Conservation (phyloP, 2,888 invertebrate genomes). For the Caenorhabditis panamensis region DNA sequence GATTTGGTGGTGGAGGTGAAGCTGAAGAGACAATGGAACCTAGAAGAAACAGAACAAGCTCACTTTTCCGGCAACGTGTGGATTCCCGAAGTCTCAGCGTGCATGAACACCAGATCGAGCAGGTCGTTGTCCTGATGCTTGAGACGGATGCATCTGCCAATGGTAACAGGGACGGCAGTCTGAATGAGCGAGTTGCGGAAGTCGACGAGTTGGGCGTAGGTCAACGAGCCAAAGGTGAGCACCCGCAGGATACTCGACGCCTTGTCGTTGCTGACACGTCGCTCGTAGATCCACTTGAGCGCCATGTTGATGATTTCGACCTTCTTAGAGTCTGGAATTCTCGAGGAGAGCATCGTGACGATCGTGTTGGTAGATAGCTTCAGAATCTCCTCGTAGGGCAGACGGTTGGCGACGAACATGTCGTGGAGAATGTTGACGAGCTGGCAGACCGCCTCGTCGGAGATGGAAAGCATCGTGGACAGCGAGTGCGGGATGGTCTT, state of each 20-base stretch:
- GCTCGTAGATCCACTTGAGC: constrained; percentile 49
- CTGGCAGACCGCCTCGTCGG: constrained; percentile 25
- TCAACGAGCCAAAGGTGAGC: constrained; percentile 43
- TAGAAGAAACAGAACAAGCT: not conserved
- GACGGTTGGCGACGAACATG: not conserved
- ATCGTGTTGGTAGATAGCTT: constrained; percentile 27
- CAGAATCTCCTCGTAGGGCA: constrained; percentile 25
- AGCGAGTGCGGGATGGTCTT: constrained; percentile 46
- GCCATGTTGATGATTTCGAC: constrained; percentile 46
- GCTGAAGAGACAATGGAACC: too few species aligned
- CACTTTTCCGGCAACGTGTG: constrained; percentile 3
- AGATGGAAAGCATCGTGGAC: constrained; percentile 26
- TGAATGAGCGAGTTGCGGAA: constrained; percentile 44
- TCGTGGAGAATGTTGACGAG: constrained; percentile 38
- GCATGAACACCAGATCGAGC: constrained; percentile 33
- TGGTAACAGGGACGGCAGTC: constrained; percentile 27
- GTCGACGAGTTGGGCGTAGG: constrained; percentile 20
- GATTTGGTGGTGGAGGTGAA: not conserved
- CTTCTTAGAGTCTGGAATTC: constrained; percentile 38
- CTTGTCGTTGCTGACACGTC: constrained; percentile 26
- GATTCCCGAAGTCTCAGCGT: constrained; percentile 17
- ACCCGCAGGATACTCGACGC: constrained; percentile 30
- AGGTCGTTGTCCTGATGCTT: constrained; percentile 21
- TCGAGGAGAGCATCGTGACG: constrained; percentile 28
- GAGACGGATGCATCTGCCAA: constrained; percentile 43